Conservation (phyloP, 2,113 vertebrate genomes). For the Falco punctatus region DNA sequence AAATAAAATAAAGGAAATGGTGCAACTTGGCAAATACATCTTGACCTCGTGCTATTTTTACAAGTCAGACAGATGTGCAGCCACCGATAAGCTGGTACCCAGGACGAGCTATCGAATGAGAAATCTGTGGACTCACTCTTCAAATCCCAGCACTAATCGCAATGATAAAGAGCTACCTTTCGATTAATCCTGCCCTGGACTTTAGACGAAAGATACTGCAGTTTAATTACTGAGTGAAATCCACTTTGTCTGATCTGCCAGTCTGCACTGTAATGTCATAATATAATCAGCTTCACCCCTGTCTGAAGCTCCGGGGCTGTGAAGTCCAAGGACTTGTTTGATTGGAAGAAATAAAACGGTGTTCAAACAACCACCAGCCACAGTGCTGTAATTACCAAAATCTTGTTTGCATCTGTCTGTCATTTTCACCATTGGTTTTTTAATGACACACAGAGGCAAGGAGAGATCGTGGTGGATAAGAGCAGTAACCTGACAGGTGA, state of each 20-base stretch:
- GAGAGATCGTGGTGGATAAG: conserved; percentile 65
- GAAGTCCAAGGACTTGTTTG: conserved; percentile 78
- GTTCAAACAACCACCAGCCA: conserved; percentile 73
- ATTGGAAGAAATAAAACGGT: conserved; percentile 77
- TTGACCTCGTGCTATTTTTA: conserved; percentile 74
- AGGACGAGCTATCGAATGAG: conserved; percentile 64
- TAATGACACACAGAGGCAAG: conserved; percentile 42
- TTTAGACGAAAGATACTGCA: conserved; percentile 76
- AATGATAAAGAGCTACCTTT: conserved; percentile 80
- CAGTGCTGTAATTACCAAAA: conserved; percentile 74
- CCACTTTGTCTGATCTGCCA: conserved; percentile 80
- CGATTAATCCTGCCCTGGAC: conserved; percentile 78
- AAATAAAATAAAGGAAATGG: conserved; percentile 55
- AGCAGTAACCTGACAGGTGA: conserved; percentile 59
- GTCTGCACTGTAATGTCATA: conserved; percentile 78
- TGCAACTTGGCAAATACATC: conserved; percentile 61
- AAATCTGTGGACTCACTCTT: conserved; percentile 72
- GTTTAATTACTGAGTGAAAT: conserved; percentile 83
- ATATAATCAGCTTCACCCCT: conserved; percentile 76
- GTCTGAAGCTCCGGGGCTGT: conserved; percentile 72
- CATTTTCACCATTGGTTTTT: conserved; percentile 65
- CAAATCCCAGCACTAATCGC: conserved; percentile 75
- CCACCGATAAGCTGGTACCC: conserved; percentile 50
- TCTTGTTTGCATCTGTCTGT: conserved; percentile 74
- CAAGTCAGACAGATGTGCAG: conserved; percentile 69